phyloP scores from a whole-genome alignment of 2,888 invertebrate genomes.

The Acleris sparsana region DNA sequence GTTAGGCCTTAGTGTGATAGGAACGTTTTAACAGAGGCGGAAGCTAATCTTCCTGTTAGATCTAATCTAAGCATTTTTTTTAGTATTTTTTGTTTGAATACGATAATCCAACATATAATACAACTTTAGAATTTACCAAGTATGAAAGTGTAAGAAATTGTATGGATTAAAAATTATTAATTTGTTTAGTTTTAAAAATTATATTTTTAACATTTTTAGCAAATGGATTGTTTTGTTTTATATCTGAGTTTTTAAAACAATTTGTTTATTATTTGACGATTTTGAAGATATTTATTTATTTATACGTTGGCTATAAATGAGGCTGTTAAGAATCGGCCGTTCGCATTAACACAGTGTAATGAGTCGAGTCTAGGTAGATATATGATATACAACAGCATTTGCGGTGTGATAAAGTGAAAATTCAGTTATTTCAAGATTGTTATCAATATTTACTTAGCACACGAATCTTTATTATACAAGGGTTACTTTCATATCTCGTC shows the following conservation, averaged over 20 bases:
- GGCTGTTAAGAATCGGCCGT: slow-evolving; percentile 1
- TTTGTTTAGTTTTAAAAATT: not conserved
- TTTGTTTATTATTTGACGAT: not conserved
- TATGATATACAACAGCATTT: not conserved
- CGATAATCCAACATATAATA: not conserved
- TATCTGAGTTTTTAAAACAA: not conserved
- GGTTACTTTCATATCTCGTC: not conserved
- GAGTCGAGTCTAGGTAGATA: no score
- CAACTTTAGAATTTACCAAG: not conserved
- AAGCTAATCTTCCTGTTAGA: not conserved
- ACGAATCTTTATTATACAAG: not conserved
- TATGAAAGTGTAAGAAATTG: not conserved
- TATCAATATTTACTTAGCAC: not conserved
- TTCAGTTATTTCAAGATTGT: slow-evolving; percentile 1
- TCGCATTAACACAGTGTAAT: not conserved
- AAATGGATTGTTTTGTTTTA: not conserved
- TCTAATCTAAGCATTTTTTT: not conserved
- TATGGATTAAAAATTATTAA: not conserved
- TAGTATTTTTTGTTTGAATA: not conserved
- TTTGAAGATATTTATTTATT: not conserved
- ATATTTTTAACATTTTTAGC: not conserved
- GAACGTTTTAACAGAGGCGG: not conserved
- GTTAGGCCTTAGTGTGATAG: no score
- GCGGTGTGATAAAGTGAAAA: not conserved
- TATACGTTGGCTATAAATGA: slow-evolving; percentile 12